A percentile compares a stretch with the other conserved stretches of the same genome.
These are phyloP conservation scores for Tricholauxania praeusta DNA, from an alignment of 2,888 invertebrate genomes.

Conservation along the genomic window DNA sequence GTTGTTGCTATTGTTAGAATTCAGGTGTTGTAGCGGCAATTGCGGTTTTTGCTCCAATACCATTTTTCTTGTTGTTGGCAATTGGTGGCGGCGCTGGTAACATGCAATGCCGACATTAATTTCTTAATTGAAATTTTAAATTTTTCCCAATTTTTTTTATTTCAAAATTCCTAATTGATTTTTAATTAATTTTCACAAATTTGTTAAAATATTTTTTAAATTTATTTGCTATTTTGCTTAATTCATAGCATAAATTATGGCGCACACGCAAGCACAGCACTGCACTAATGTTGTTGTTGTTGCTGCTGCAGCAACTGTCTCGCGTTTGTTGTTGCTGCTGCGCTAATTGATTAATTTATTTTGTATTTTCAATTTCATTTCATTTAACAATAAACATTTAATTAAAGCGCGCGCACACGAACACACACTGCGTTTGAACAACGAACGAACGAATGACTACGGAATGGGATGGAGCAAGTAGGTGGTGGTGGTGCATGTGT, in stretches of 20 bases:
- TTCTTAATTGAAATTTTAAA: constrained; percentile 45
- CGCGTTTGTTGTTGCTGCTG: not conserved
- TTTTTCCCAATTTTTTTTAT: constrained; percentile 43
- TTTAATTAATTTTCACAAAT: constrained; percentile 11
- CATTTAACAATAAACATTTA: constrained; percentile 15
- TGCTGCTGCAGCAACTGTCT: not conserved
- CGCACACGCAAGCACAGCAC: not conserved
- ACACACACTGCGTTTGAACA: constrained; percentile 14
- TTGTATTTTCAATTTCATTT: constrained; percentile 29
- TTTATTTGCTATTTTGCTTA: not conserved
- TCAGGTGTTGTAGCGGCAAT: constrained; percentile 45
- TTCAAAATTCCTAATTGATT: constrained; percentile 20
- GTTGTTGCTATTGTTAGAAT: constrained; percentile 34
- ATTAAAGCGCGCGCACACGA: constrained; percentile 33
- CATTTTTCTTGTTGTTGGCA: constrained; percentile 51
- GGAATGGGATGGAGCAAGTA: not conserved
- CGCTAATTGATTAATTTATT: constrained; percentile 28
- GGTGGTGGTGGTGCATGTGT: constrained; percentile 15
- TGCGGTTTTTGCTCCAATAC: constrained; percentile 60
- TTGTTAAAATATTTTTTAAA: not conserved
- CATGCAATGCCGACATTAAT: constrained; percentile 19
- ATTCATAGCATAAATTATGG: not conserved
- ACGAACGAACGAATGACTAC: constrained; percentile 25
- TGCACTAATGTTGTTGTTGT: not conserved
- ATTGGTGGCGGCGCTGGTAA: not conserved